These are phyloP conservation scores for Drosophila leonis DNA, from an alignment of 2,888 invertebrate genomes.

Conservation along the genomic window DNA sequence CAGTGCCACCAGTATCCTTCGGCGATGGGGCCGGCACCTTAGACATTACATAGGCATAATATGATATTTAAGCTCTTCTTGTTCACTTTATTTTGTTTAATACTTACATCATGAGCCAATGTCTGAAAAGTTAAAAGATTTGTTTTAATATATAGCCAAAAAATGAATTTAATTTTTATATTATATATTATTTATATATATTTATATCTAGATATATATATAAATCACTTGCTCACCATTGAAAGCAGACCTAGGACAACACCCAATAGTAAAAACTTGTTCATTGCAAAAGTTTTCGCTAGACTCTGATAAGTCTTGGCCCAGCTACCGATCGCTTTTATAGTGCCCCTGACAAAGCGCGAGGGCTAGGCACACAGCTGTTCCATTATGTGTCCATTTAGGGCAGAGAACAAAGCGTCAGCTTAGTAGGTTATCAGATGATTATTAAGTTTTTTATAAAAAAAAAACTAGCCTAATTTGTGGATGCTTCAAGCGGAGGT, in stretches of 20 bases:
- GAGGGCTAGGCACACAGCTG: constrained; percentile 28
- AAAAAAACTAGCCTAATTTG: neutral
- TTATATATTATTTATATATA: neutral
- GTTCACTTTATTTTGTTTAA: neutral
- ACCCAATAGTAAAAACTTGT: constrained; percentile 25
- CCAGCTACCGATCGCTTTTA: constrained; percentile 31
- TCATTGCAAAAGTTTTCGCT: constrained; percentile 31
- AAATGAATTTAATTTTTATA: no score
- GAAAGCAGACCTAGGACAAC: constrained; percentile 34
- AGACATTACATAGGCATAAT: neutral
- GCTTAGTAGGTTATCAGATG: neutral
- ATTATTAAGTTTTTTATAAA: neutral
- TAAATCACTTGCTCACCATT: constrained; percentile 35
- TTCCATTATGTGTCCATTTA: constrained; percentile 27
- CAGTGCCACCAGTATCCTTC: neutral
- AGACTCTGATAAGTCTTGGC: constrained; percentile 5
- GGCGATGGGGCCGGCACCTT: neutral
- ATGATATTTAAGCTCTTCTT: neutral
- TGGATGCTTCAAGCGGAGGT: neutral
- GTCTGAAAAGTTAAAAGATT: constrained; percentile 9
- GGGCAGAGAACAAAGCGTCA: constrained; percentile 24
- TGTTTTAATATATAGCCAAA: neutral
- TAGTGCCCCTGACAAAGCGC: constrained; percentile 33
- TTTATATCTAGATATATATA: neutral
- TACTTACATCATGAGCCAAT: constrained; percentile 40